Evolutionary conservation across 2,113 vertebrate genomes (phyloP), one percentile per base, ranked within the genome.

Genomic region (Pseudopipra pipra): DNA sequence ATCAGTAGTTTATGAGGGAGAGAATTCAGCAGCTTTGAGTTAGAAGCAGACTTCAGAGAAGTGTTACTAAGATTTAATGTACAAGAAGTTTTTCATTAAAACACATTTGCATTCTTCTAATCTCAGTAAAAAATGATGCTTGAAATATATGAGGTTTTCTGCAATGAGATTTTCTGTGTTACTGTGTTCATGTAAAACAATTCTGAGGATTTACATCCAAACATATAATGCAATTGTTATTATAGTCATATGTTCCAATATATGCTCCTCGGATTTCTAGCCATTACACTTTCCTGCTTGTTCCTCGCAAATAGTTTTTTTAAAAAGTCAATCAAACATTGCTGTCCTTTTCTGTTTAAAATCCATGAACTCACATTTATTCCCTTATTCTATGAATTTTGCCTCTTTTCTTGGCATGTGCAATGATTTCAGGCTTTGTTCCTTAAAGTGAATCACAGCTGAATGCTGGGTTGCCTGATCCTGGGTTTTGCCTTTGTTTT

Each of bases 51-150:
- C 22, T 44, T 56, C 30, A 87, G 52, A 78, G 21, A 70, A 75
- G 5, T 0, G 0, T 6, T 91, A 33, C 3, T 2, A 70, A 7
- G 24, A 47, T n/a, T 73, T 41, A 54, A n/a, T 3, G 0, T 9
- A 12, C 10, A 72, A 70, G 58, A 61, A 6, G 2, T 2, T 87
- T 95, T 81, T 61, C 11, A 2, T 5, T 58, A 66, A 67, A 49
- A 41, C 3, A 31, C 7, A 14, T 5, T 27, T 46, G 9, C 41
- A 62, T 44, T 77, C 23, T 63, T 87, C 12, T 39, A 75, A 14
- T 2, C 12, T 54, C 23, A 33, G 8, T 75, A 24, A 71, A 79
- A 47, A 71, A 27, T 35, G 3, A 3, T 63, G 10, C 4, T 89
- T 54, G 12, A 72, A 56, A 43, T 44, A n/a, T 33, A 54, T n/a